Evolutionary conservation across 2,113 vertebrate genomes (phyloP), one percentile per base, ranked within the genome.

Genomic region (Herpetotheres cachinnans): DNA sequence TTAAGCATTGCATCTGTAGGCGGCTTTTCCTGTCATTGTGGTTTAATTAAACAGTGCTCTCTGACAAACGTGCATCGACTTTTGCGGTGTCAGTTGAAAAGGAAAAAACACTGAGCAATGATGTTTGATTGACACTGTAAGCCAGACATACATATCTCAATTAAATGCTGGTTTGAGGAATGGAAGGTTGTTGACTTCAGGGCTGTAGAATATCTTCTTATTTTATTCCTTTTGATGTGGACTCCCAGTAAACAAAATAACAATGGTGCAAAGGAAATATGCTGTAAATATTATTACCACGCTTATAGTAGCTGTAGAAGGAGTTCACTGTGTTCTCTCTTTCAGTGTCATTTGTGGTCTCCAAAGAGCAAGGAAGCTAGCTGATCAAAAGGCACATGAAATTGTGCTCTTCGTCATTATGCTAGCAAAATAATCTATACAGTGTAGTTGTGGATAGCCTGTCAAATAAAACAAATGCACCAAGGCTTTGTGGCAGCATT

Each of bases 11-110:
- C 18, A 47, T 61, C 84, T 84, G 17, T 74, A 86, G 52, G 32
- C 63, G 52, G 74, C 56, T 95, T 89, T 97, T 97, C 90, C 72
- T 94, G 83, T 74, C 61, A 26, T n/a, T 95, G 86, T 90, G 70
- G 81, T 82, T 87, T 86, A 62, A 49, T 74, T 59, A 90, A 89
- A 46, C 65, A 44, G 24, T 36, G 29, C 8, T 67, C 16, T 76
- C 38, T 61, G 58, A 63, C 20, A 94, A 14, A 26, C 14, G 24
- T 83, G 15, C 69, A 78, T 80, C 74, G 38, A 50, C 29, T 74
- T 91, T 74, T 79, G 81, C 0, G 0, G 63, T 92, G 63, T 83
- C 29, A 27, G 32, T 62, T 91, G 83, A 55, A 96, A 90, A 93
- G 86, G 73, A 92, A 95, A 95, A 87, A 95, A 92, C 90, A 95